phyloP scores from a whole-genome alignment of 2,797 vertebrate genomes.

The Tragelaphus eurycerus region DNA sequence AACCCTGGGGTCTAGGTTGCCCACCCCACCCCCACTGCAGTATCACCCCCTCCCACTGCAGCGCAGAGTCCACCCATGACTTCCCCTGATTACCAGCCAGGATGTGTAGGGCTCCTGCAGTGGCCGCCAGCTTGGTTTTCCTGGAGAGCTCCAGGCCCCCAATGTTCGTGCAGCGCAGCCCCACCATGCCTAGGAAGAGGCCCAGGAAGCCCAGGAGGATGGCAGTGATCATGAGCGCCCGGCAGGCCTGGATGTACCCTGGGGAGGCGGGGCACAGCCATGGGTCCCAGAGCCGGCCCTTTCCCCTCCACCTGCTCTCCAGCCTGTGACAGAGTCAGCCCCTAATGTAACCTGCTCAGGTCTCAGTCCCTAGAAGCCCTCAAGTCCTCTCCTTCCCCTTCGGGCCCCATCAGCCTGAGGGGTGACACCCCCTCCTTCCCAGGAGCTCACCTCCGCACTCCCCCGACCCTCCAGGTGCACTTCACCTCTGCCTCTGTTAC shows the following conservation, averaged over 20 bases:
- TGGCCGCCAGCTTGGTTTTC: slow-evolving; percentile 88
- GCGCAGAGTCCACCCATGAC: not conserved
- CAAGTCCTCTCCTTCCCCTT: not conserved
- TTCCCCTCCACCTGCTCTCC: not conserved
- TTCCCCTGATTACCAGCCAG: slow-evolving; percentile 86
- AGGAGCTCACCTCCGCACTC: not conserved
- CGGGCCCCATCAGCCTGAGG: no score
- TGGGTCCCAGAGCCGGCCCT: not conserved
- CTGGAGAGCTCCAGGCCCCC: slow-evolving; percentile 82
- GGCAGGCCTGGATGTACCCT: slow-evolving; percentile 93
- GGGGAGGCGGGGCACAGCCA: not conserved
- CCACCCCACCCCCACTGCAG: not conserved
- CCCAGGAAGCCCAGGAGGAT: slow-evolving; percentile 87
- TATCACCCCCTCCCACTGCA: not conserved
- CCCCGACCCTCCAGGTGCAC: fast-evolving
- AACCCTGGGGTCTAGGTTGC: not conserved
- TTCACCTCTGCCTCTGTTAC: not conserved
- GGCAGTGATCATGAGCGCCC: slow-evolving; percentile 90
- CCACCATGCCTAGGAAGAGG: slow-evolving; percentile 83
- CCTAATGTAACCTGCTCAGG: not conserved
- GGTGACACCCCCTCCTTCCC: not conserved
- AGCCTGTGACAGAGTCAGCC: not conserved
- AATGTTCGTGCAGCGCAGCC: slow-evolving; percentile 89
- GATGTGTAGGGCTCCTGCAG: slow-evolving; percentile 86
- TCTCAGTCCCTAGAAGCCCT: not conserved